phyloP scores from a whole-genome alignment of 2,797 vertebrate genomes.

The Falco peregrinus region DNA sequence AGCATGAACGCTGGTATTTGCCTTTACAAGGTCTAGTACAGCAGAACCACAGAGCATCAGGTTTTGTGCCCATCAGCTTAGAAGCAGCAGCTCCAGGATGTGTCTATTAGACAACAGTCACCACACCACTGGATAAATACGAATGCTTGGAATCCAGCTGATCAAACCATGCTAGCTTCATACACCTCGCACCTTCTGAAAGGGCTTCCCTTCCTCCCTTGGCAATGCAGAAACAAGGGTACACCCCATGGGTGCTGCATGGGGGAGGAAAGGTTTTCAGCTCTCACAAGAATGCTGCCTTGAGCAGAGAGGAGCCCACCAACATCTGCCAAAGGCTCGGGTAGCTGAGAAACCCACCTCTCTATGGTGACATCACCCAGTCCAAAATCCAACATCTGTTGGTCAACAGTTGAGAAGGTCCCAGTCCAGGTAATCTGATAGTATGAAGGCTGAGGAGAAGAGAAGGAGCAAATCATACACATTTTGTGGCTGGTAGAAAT shows the following conservation, averaged over 20 bases:
- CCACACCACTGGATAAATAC: too few relatives aligned
- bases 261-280: not conserved
- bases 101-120: not conserved
- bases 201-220: not conserved
- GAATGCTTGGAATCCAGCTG: not conserved
- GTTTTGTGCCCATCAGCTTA: not conserved
- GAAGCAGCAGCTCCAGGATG: not conserved
- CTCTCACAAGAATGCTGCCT: not conserved
- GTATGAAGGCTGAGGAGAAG: not conserved
- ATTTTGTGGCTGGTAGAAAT: not conserved
- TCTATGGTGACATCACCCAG: not conserved
- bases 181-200: not conserved
- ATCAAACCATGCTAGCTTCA: not conserved
- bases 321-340: not conserved
- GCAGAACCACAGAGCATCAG: not conserved
- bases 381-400: not conserved
- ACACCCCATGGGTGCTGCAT: too few relatives aligned
- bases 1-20: not conserved
- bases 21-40: not conserved
- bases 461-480: not conserved
- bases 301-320: not conserved
- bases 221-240: not conserved
- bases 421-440: not conserved
- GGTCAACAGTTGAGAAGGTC: not conserved
- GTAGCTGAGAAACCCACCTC: not conserved